Conservation (phyloP, 1,140 invertebrate genomes). For the Dendroctonus valens region DNA sequence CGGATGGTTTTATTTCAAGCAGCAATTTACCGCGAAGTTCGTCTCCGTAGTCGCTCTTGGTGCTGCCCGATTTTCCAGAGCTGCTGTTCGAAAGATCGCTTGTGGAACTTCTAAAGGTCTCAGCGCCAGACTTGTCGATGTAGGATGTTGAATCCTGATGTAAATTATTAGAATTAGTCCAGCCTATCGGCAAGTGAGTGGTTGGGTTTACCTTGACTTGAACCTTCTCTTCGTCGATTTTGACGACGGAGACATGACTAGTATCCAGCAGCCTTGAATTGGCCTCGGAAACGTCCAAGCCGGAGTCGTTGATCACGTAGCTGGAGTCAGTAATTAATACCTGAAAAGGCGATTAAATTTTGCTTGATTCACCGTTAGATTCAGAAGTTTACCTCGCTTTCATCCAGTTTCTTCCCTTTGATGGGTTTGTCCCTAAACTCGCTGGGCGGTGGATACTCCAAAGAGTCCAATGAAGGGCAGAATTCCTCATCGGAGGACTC, state of each 20-base stretch:
- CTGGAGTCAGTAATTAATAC: constrained; percentile 67
- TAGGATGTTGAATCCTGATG: constrained; percentile 59
- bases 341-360: constrained; percentile 12
- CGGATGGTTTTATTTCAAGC: neutral
- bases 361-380: neutral
- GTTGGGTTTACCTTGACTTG: constrained; percentile 54
- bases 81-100: constrained; percentile 50
- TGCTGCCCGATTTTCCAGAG: constrained; percentile 43
- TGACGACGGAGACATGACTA: constrained; percentile 87
- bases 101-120: constrained; percentile 47
- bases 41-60: constrained; percentile 46
- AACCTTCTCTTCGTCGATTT: constrained; percentile 76
- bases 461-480: constrained; percentile 67
- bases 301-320: constrained; percentile 56
- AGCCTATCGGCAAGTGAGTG: too few species aligned
- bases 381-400: constrained; percentile 65
- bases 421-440: constrained; percentile 50
- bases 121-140: constrained; percentile 46
- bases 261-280: constrained; percentile 58
- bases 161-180: too few species aligned
- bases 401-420: constrained; percentile 67
- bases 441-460: constrained; percentile 63
- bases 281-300: constrained; percentile 54
- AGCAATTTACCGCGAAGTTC: constrained; percentile 36
- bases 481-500: constrained; percentile 71